Conservation (phyloP, 2,888 invertebrate genomes). For the Ichneumon xanthorius region DNA sequence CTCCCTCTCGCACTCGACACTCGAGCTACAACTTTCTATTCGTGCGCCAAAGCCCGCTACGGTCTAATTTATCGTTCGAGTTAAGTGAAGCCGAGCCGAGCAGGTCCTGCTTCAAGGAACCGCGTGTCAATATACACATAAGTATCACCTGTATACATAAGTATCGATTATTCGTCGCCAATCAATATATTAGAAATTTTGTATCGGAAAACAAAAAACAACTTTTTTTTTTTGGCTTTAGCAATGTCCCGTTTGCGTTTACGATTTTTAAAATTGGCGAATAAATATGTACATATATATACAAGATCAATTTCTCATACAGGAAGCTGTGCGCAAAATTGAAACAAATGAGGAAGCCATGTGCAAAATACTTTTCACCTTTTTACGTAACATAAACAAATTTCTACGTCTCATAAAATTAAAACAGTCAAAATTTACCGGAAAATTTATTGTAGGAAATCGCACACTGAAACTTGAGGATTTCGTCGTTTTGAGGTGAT, state of each 20-base stretch:
- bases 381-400: too few relatives aligned
- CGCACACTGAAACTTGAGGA: too few relatives aligned
- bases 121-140: background rate
- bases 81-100: constrained; percentile 54
- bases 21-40: constrained; percentile 78
- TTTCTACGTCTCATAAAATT: too few relatives aligned
- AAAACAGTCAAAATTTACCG: too few relatives aligned
- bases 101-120: constrained; percentile 14
- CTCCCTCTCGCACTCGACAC: constrained; percentile 57
- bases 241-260: background rate
- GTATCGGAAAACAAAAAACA: too few relatives aligned
- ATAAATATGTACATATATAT: background rate
- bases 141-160: background rate
- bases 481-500: too few relatives aligned
- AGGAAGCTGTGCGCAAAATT: too few relatives aligned
- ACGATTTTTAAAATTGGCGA: background rate
- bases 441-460: too few relatives aligned
- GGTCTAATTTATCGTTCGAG: constrained; percentile 77
- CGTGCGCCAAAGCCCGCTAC: constrained; percentile 68
- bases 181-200: background rate
- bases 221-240: too few relatives aligned
- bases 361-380: too few relatives aligned
- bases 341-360: too few relatives aligned
- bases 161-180: background rate
- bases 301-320: too few relatives aligned